These are phyloP conservation scores for Acanthosepion lycidas DNA, from an alignment of 2,888 invertebrate species.

Conservation along the genomic window DNA sequence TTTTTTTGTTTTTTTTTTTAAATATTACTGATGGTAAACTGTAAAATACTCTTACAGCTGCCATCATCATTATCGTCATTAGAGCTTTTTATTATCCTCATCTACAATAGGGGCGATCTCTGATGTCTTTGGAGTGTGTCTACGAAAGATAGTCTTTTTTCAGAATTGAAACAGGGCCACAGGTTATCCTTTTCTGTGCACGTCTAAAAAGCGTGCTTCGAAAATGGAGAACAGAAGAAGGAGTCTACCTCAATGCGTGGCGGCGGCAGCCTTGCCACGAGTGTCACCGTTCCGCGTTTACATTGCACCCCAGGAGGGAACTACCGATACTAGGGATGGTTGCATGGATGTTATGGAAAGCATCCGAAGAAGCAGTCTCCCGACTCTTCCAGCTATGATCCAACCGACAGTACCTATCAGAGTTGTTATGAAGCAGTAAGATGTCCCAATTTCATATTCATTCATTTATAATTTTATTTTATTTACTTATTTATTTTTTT, in stretches of 20 bases:
- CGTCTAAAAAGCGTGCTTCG: background rate
- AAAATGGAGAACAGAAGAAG: constrained; percentile 40
- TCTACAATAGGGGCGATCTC: background rate
- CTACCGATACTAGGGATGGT: constrained; percentile 23
- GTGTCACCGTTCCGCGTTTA: constrained; percentile 41
- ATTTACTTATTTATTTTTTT: too few relatives aligned
- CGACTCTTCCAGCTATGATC: constrained; percentile 1
- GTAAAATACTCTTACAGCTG: background rate
- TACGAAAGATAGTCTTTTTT: background rate
- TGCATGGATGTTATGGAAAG: constrained; percentile 44
- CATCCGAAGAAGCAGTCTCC: constrained; percentile 40
- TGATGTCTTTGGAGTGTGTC: background rate
- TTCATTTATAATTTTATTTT: background rate
- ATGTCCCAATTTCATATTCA: background rate
- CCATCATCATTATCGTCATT: background rate
- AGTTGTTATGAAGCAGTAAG: constrained; percentile 46
- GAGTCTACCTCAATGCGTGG: constrained; percentile 37
- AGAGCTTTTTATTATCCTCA: background rate
- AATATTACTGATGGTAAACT: background rate
- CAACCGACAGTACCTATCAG: constrained; percentile 39
- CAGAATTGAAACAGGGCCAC: background rate
- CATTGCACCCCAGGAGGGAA: constrained; percentile 35
- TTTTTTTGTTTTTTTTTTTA: too few relatives aligned
- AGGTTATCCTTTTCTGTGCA: background rate
- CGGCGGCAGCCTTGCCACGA: constrained; percentile 40